These are phyloP conservation scores for Crenichthys baileyi DNA, from an alignment of 2,797 vertebrate genomes.

Conservation along the genomic window DNA sequence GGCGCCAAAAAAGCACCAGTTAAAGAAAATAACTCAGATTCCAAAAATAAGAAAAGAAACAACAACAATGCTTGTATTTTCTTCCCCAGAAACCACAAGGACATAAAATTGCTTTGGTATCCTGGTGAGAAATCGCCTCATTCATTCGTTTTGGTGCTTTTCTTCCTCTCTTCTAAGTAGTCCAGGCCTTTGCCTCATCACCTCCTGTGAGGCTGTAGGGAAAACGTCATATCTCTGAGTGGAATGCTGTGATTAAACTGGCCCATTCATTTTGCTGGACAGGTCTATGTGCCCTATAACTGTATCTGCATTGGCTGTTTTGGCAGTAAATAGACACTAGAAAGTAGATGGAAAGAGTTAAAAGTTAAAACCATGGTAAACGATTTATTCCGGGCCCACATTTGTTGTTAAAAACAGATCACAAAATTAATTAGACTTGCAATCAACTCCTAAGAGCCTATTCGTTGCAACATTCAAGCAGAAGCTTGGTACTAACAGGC, in stretches of 20 bases:
- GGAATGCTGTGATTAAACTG: neutral
- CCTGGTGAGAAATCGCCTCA: no score
- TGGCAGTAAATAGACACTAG: slow-evolving; percentile 19
- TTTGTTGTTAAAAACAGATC: slow-evolving; percentile 9
- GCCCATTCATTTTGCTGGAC: neutral
- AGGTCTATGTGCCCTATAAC: neutral
- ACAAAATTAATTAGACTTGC: slow-evolving; percentile 4
- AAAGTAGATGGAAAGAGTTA: slow-evolving; percentile 4
- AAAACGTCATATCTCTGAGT: neutral
- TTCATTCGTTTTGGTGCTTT: neutral
- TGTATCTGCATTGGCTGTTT: slow-evolving; percentile 16
- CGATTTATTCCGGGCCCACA: slow-evolving; percentile 11
- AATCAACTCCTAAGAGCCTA: slow-evolving; percentile 7
- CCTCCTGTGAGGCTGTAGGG: neutral
- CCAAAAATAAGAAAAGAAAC: neutral
- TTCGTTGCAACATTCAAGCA: neutral
- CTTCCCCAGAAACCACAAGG: neutral
- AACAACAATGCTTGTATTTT: neutral
- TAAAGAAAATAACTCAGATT: neutral
- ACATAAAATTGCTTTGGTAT: neutral
- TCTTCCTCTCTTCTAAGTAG: neutral
- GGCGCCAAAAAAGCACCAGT: neutral
- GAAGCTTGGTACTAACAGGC: neutral
- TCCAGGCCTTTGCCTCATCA: neutral
- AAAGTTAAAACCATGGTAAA: slow-evolving; percentile 7